phyloP scores from a whole-genome alignment of 2,113 vertebrate species.

The Heterotis niloticus region DNA sequence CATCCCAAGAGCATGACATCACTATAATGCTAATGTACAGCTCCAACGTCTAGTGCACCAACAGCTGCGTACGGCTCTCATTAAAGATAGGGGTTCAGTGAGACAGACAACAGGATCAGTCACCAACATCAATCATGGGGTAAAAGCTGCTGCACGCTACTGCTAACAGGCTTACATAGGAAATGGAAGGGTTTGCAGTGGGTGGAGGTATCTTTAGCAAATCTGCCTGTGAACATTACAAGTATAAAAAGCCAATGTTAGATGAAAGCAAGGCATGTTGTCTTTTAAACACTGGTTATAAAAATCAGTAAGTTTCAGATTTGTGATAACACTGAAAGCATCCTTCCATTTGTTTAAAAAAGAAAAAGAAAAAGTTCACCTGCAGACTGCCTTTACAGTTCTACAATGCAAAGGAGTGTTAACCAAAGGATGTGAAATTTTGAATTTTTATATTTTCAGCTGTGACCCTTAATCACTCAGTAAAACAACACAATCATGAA shows the following conservation, averaged over 20 bases:
- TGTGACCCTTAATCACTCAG: too few relatives aligned
- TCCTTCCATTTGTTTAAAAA: too few relatives aligned
- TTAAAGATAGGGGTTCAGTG: neutral
- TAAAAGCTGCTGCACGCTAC: neutral
- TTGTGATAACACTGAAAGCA: neutral
- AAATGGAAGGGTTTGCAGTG: conserved; percentile 42
- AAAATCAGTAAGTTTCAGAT: neutral
- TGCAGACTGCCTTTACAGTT: neutral
- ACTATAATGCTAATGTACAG: neutral
- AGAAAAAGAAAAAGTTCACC: neutral
- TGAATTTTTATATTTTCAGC: neutral
- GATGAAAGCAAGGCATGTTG: too few relatives aligned
- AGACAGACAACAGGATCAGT: neutral
- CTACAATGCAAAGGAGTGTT: too few relatives aligned
- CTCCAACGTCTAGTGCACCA: neutral
- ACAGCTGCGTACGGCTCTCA: neutral
- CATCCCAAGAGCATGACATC: neutral
- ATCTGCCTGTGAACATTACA: conserved; percentile 64
- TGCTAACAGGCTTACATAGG: conserved; percentile 61
- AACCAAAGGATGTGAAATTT: neutral
- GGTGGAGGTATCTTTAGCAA: conserved; percentile 60
- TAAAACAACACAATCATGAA: too few relatives aligned
- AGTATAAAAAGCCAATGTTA: neutral
- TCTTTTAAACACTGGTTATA: too few relatives aligned
- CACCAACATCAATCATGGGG: conserved; percentile 2